Evolutionary conservation across 2,113 vertebrate genomes (phyloP).

Genomic region (Baryphthengus martii): DNA sequence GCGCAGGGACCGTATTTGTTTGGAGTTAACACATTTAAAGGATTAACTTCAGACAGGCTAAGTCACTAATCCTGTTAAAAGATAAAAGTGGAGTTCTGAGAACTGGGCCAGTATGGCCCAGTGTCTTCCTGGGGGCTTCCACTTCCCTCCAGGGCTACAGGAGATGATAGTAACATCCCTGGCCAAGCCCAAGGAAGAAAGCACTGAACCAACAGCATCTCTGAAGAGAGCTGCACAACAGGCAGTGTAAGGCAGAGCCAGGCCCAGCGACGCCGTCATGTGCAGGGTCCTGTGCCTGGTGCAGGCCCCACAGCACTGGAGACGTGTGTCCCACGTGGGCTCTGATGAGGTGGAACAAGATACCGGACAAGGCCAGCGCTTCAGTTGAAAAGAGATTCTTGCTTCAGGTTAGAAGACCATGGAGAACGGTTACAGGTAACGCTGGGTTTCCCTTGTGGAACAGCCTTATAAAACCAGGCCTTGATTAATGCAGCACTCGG

Average conservation of each 20-base stretch:
- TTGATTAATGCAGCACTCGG: neutral
- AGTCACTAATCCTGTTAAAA: slow-evolving; percentile 33
- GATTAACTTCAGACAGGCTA: slow-evolving; percentile 41
- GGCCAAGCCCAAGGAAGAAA: neutral
- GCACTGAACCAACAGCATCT: neutral
- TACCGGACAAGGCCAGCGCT: neutral
- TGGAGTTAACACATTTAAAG: slow-evolving; percentile 25
- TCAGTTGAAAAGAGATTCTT: neutral
- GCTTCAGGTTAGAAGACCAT: neutral
- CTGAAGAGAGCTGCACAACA: neutral
- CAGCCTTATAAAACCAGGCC: neutral
- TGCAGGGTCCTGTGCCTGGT: rapidly evolving
- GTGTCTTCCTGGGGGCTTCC: neutral
- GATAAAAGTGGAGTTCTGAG: neutral
- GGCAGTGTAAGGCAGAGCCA: neutral
- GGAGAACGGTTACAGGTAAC: neutral
- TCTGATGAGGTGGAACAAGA: rapidly evolving
- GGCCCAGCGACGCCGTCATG: rapidly evolving
- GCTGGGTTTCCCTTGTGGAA: neutral
- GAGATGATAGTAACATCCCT: neutral
- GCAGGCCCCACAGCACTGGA: neutral
- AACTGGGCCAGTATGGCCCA: neutral
- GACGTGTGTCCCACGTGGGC: rapidly evolving
- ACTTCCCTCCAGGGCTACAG: neutral
- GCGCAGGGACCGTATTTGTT: neutral